Conservation (phyloP, 2,113 vertebrate species). For the Shinisaurus crocodilurus region DNA sequence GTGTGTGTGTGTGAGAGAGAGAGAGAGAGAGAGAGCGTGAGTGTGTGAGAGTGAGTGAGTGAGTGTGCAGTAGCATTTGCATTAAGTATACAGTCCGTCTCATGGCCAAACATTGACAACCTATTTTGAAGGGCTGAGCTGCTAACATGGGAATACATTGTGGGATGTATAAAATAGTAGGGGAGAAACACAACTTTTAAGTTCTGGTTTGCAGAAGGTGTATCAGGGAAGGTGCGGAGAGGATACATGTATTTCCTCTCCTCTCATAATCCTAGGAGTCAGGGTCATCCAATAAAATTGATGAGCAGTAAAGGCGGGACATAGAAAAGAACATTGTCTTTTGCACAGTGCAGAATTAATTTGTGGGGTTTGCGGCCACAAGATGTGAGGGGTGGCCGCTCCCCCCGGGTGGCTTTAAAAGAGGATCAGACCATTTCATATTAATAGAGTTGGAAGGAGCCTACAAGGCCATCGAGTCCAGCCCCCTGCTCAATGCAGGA, state of each 20-base stretch:
- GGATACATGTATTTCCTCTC: background rate
- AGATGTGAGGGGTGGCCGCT: background rate
- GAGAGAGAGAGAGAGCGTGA: fast-evolving
- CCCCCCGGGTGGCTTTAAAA: background rate
- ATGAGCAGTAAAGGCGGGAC: background rate
- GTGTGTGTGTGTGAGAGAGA: too few relatives aligned
- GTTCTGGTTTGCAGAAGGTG: background rate
- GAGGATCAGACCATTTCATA: too few relatives aligned
- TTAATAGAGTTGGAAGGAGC: too few relatives aligned
- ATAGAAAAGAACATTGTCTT: background rate
- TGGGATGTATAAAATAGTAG: background rate
- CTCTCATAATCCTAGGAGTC: background rate
- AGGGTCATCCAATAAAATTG: background rate
- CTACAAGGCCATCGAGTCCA: too few relatives aligned
- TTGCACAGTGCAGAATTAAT: background rate
- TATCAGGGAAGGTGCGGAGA: too few relatives aligned
- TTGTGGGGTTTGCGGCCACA: background rate
- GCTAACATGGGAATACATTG: background rate
- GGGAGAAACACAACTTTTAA: background rate
- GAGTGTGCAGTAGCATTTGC: too few relatives aligned
- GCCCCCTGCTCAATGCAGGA: too few relatives aligned
- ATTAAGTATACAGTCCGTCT: background rate
- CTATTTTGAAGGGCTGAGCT: background rate
- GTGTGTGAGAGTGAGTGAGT: background rate
- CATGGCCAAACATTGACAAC: background rate